These are phyloP conservation scores for Triplophysa rosa DNA, from an alignment of 2,113 vertebrate genomes.

Conservation along the genomic window DNA sequence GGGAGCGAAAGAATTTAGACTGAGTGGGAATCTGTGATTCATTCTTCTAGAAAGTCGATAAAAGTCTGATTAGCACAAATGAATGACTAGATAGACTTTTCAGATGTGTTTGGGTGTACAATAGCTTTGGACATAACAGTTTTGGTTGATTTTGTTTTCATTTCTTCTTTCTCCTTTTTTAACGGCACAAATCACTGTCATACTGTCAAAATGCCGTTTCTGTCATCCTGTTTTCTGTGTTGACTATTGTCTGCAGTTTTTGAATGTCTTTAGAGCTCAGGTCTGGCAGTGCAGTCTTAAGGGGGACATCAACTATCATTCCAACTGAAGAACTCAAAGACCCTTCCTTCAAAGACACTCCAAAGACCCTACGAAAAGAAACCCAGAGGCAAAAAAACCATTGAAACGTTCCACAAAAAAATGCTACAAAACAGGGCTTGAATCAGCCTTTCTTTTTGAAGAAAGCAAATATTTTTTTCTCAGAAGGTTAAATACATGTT, in stretches of 20 bases:
- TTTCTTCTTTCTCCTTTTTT: background rate
- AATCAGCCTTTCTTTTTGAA: background rate
- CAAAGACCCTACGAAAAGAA: background rate
- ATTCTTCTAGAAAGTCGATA: background rate
- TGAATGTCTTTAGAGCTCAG: background rate
- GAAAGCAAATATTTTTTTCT: too few relatives aligned
- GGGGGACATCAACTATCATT: background rate
- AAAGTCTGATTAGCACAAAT: background rate
- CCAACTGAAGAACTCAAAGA: slow-evolving; percentile 1
- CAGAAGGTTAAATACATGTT: too few relatives aligned
- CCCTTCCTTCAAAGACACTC: slow-evolving; percentile 10
- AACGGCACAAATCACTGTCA: background rate
- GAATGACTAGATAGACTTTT: background rate
- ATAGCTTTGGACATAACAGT: too few relatives aligned
- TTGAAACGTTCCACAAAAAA: background rate
- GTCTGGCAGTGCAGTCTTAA: background rate
- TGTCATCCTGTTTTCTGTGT: background rate
- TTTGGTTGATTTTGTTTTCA: background rate
- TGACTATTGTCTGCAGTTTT: slow-evolving; percentile 7
- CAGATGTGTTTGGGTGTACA: background rate
- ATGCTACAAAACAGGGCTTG: background rate
- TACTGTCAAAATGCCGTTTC: background rate
- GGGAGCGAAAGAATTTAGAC: background rate
- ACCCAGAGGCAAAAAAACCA: background rate
- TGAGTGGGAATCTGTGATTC: background rate